Evolutionary conservation across 2,888 invertebrate genomes (phyloP).

Genomic region (Drosophila anomelani): DNA sequence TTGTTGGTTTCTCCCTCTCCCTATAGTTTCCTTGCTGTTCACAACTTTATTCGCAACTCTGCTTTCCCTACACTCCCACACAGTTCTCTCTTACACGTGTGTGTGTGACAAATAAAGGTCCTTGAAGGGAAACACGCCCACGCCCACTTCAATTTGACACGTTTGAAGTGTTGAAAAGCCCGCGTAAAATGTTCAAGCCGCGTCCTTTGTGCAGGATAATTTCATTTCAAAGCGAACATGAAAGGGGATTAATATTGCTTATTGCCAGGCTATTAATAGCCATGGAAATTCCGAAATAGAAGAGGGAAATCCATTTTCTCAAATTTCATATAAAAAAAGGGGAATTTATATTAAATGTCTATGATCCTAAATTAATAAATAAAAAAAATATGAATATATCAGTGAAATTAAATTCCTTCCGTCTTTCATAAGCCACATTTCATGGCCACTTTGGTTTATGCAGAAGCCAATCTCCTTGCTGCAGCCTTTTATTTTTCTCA

Average conservation of each 20-base stretch:
- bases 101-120: conserved; percentile 45
- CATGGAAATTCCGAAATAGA: conserved; percentile 19
- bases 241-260: conserved; percentile 43
- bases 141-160: conserved; percentile 56
- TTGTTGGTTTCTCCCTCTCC: not conserved
- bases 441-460: conserved; percentile 35
- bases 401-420: not conserved
- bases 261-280: conserved; percentile 42
- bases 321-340: conserved; percentile 2
- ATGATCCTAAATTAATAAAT: too few species aligned
- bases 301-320: not conserved
- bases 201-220: conserved; percentile 36
- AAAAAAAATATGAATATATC: not conserved
- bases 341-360: not conserved
- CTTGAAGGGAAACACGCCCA: conserved; percentile 30
- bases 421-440: conserved; percentile 12
- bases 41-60: conserved; percentile 10
- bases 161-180: conserved; percentile 54
- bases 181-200: conserved; percentile 38
- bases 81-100: not conserved
- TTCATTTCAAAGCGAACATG: conserved; percentile 32
- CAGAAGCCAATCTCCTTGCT: conserved; percentile 19
- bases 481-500: conserved; percentile 15
- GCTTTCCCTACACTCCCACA: not conserved
- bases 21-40: conserved; percentile 1